A percentile compares a stretch with the other conserved stretches of the same genome.
phyloP scores from a whole-genome alignment of 2,113 vertebrate species.

The Pipa parva region DNA sequence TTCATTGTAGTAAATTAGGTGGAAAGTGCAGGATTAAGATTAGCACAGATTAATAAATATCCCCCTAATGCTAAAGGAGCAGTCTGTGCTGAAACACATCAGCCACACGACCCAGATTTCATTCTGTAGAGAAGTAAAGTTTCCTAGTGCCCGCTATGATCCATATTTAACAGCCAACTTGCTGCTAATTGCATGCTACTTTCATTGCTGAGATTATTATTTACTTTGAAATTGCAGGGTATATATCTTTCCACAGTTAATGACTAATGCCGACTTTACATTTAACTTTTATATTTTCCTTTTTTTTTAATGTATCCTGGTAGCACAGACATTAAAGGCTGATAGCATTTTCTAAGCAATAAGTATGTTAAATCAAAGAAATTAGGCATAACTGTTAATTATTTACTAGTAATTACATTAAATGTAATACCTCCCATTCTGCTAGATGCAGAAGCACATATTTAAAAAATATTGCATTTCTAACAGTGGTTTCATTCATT shows the following conservation, averaged over 20 bases:
- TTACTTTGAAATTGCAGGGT: conserved; percentile 9
- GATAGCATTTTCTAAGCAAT: not conserved
- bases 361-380: not conserved
- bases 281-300: not conserved
- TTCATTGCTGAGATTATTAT: conserved; percentile 2
- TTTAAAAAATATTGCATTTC: too few relatives aligned
- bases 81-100: too few relatives aligned
- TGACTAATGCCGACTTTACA: conserved; percentile 4
- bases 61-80: too few relatives aligned
- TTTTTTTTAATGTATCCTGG: not conserved
- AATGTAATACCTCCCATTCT: not conserved
- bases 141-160: not conserved
- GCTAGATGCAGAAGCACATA: not conserved
- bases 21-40: too few relatives aligned
- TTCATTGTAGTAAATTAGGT: too few relatives aligned
- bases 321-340: not conserved
- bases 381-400: not conserved
- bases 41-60: too few relatives aligned
- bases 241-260: not conserved
- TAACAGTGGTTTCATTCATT: too few relatives aligned
- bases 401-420: not conserved
- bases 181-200: not conserved
- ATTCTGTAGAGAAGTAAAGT: too few relatives aligned
- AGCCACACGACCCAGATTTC: too few relatives aligned
- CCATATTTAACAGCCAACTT: not conserved